Conservation (phyloP, 2,113 vertebrate species). For the Triplophysa siluroides region DNA sequence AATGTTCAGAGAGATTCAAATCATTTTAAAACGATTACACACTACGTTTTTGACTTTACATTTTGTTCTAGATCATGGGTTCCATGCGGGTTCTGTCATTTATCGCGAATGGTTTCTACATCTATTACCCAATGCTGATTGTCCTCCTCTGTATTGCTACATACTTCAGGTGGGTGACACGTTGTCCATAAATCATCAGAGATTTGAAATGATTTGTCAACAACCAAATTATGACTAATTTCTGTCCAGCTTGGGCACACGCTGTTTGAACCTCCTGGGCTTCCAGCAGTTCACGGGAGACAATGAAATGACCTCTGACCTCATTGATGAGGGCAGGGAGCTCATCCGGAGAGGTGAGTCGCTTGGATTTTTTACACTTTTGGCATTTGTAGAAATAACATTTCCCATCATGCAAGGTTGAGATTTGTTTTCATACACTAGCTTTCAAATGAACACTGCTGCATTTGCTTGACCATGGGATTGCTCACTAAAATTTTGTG, state of each 20-base stretch:
- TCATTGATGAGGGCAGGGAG: slow-evolving; percentile 96
- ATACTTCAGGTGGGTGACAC: slow-evolving; percentile 87
- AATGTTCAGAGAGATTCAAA: background rate
- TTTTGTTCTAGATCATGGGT: slow-evolving; percentile 89
- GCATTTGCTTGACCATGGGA: too few relatives aligned
- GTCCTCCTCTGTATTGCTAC: slow-evolving; percentile 98
- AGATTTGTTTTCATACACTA: too few relatives aligned
- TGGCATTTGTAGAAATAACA: too few relatives aligned
- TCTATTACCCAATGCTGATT: slow-evolving; percentile 98
- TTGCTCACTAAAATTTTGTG: too few relatives aligned
- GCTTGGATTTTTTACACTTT: background rate
- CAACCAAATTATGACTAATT: background rate
- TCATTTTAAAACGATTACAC: background rate
- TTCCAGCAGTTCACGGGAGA: slow-evolving; percentile 98
- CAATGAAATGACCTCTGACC: slow-evolving; percentile 95
- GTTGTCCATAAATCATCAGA: background rate
- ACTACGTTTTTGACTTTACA: background rate
- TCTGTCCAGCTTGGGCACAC: slow-evolving; percentile 86
- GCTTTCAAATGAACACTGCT: too few relatives aligned
- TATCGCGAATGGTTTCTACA: slow-evolving; percentile 96
- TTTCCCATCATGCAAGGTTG: too few relatives aligned
- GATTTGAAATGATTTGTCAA: background rate
- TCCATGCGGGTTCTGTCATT: slow-evolving; percentile 94
- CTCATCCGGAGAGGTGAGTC: slow-evolving; percentile 88
- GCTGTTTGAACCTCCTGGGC: slow-evolving; percentile 93